Percentiles rank a stretch among this genome's conserved stretches.
These are phyloP conservation scores for Cryptotermes secundus DNA, from an alignment of 1,140 invertebrate genomes.

Conservation along the genomic window DNA sequence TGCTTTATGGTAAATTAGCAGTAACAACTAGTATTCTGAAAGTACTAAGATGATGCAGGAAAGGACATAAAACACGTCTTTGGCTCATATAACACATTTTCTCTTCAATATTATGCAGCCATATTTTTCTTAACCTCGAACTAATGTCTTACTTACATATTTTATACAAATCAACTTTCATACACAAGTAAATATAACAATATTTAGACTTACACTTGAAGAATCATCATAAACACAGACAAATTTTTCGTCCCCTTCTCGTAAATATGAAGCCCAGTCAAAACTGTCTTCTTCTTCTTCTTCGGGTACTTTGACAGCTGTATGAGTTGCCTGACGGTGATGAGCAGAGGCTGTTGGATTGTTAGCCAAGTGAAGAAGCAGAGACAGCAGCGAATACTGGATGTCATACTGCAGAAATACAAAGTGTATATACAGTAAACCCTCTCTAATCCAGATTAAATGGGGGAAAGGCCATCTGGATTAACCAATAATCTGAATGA, in stretches of 20 bases:
- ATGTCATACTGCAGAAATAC: conserved; percentile 44
- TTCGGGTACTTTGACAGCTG: conserved; percentile 39
- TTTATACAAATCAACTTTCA: not conserved
- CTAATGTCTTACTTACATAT: no score
- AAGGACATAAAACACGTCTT: no score
- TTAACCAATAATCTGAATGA: no score
- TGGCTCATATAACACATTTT: no score
- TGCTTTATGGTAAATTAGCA: no score
- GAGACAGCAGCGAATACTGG: conserved; percentile 48
- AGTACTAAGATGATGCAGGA: no score
- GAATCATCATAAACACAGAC: conserved; percentile 45
- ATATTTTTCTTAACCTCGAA: no score
- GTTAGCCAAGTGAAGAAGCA: conserved; percentile 46
- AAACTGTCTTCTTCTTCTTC: conserved; percentile 44
- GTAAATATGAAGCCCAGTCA: conserved; percentile 50
- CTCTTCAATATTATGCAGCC: no score
- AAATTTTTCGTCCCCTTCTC: conserved; percentile 48
- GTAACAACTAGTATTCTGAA: no score
- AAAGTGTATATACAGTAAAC: not conserved
- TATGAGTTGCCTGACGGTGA: conserved; percentile 21
- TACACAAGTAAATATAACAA: not conserved
- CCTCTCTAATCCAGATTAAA: no score
- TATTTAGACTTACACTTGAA: conserved; percentile 29
- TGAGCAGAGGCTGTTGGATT: conserved; percentile 45
- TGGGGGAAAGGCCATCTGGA: no score